Conservation (phyloP, 2,113 vertebrate species). For the Sander vitreus region DNA sequence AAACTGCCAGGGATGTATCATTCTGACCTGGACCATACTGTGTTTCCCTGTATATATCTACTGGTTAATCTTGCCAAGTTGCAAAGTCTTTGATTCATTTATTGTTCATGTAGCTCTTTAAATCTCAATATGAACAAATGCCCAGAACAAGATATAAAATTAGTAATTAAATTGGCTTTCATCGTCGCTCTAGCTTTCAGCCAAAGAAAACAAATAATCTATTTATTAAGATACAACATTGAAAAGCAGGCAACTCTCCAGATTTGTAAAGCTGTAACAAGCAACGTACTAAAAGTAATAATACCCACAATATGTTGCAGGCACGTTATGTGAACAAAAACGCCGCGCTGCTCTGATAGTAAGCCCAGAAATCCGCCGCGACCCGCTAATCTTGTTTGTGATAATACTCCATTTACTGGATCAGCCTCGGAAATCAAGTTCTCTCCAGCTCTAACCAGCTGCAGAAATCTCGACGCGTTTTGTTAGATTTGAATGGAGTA, state of each 20-base stretch:
- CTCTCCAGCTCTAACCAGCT: not conserved
- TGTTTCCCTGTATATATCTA: not conserved
- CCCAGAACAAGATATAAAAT: not conserved
- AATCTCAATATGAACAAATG: conserved; percentile 3
- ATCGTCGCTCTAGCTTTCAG: not conserved
- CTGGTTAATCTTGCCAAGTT: too few species aligned
- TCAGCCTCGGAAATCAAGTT: not conserved
- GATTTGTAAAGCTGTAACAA: not conserved
- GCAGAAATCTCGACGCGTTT: conserved; percentile 9
- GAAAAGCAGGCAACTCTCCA: not conserved
- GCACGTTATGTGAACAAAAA: not conserved
- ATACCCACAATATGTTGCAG: not conserved
- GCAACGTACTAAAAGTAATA: not conserved
- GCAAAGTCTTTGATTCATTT: not conserved
- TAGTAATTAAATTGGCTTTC: not conserved
- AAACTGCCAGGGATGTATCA: not conserved
- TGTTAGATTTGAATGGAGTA: not conserved
- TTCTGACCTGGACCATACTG: not conserved
- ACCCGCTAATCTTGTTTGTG: not conserved
- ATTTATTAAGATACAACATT: not conserved
- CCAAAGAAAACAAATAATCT: not conserved
- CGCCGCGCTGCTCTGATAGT: not conserved
- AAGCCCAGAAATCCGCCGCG: conserved; percentile 12
- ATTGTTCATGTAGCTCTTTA: not conserved
- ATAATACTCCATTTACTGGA: not conserved